Evolutionary conservation across 2,888 invertebrate genomes (phyloP), one percentile per base, ranked within the genome.

Genomic region (Serripes groenlandicus): DNA sequence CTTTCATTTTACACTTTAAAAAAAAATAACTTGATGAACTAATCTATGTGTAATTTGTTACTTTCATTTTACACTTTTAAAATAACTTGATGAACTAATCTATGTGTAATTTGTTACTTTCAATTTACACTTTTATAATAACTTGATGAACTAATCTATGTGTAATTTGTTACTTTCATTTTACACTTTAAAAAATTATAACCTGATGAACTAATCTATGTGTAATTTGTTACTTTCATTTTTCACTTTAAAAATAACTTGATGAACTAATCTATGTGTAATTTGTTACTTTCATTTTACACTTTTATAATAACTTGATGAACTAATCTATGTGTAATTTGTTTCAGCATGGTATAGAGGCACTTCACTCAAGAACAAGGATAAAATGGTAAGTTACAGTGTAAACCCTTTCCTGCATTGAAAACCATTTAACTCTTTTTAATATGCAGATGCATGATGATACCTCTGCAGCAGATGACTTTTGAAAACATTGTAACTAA

Each of bases 261-360:
- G 7, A 5, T 34, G 9, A 35, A 42, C 23, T 37, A 30, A 54
- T 7, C 15, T 21, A 42, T 75, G 52, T 80, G 81, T 81, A 80
- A 73, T 80, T 2, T 49, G 15, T 49, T 49, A 21, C 49, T 5
- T 56, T 56, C 23, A 3, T 56, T 56, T 56, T 32, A n/a, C n/a
- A n/a, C 15, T 58, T 26, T 58, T 58, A 23, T 37, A 11, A 42
- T 26, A 3, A n/a, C 26, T 30, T 72, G 7, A 5, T 34, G 9
- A 35, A 42, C 23, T 37, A 30, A 54, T 7, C 15, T 21, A 42
- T 75, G 52, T 80, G 81, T 81, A 80, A 73, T 80, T 74, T 70
- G 56, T 91, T 89, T 54, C 87, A 96, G 97, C 96, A 32, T 98
- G 98, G 98, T 98, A 96, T 95, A 96, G 98, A 88, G 98, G 98